Percentiles rank a stretch among this genome's conserved stretches.
These are phyloP conservation scores for Eubucco bourcierii DNA, from an alignment of 2,113 vertebrate species.

Conservation along the genomic window DNA sequence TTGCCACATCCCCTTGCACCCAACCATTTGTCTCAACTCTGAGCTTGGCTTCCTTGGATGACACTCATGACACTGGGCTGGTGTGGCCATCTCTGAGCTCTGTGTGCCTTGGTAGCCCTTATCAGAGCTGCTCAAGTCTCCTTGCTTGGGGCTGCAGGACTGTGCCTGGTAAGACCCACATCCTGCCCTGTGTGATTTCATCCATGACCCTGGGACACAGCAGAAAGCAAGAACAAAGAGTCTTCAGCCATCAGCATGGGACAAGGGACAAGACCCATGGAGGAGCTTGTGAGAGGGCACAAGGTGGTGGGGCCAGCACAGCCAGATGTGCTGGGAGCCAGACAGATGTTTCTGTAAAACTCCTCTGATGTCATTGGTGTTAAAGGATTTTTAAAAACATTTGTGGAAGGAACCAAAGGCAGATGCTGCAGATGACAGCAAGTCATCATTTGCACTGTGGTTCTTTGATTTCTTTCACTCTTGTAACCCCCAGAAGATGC, in stretches of 20 bases:
- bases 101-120: background rate
- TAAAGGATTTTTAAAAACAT: background rate
- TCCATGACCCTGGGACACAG: background rate
- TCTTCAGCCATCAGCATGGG: background rate
- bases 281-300: background rate
- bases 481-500: background rate
- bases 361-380: background rate
- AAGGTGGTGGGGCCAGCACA: background rate
- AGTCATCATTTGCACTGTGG: accelerated
- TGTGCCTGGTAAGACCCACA: accelerated
- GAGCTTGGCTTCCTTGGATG: background rate
- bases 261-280: accelerated
- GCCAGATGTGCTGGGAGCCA: background rate
- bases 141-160: background rate
- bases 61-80: background rate
- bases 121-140: background rate
- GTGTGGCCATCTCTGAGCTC: background rate
- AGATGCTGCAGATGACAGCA: background rate
- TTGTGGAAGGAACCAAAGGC: background rate
- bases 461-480: background rate
- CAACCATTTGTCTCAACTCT: too few relatives aligned
- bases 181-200: background rate
- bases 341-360: background rate
- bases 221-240: background rate
- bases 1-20: background rate